Base-by-base conservation (phyloP, 2,888 invertebrate genomes). In the Brassicogethes aeneus region DNA sequence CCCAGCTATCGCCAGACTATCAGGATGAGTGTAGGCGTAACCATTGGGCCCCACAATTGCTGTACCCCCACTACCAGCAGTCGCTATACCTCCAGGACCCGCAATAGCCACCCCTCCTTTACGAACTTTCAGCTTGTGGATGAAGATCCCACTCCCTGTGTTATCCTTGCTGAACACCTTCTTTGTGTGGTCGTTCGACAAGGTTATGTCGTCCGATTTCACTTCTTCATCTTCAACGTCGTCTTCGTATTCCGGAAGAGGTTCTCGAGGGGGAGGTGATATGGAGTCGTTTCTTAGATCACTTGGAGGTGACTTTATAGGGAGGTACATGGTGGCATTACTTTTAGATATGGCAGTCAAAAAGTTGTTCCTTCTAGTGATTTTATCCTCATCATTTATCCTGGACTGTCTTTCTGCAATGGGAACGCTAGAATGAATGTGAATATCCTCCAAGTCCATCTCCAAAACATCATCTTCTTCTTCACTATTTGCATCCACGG, bases 41-140 rank as follows among this genome's bases (percentile, higher is more conserved):
- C 85, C 85, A 30, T 84, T 83, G 0, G 86, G 85, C 0, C 86
- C 85, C 2, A 86, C 85, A 40, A 86, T 82, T 0, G 86, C 85
- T 0, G 85, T 84, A 3, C 86, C 86, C 3, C 85, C 86, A 56
- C 77, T 78, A 10, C 85, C 85, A 1, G 85, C 85, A 0, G 85
- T 85, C 0, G 86, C 86, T 8, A 85, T 80, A 23, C 85, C 85
- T n/a, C 85, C 85, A 0, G 86, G 85, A 0, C 85, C 85, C 2
- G 85, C 86, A 38, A 86, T 85, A 0, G 85, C 85, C 3, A 86
- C 84, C 12, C 86, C 85, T 2, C 86, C 86, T 60, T 77, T 76
- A 44, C 80, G 72, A 14, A 86, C 84, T 62, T 78, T 80, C 15
- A 85, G 59, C 50, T 73, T 74, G 49, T 82, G 80, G 42, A 83